These are phyloP conservation scores for Amaurobius ferox DNA, from an alignment of 2,888 invertebrate genomes.

Conservation along the genomic window DNA sequence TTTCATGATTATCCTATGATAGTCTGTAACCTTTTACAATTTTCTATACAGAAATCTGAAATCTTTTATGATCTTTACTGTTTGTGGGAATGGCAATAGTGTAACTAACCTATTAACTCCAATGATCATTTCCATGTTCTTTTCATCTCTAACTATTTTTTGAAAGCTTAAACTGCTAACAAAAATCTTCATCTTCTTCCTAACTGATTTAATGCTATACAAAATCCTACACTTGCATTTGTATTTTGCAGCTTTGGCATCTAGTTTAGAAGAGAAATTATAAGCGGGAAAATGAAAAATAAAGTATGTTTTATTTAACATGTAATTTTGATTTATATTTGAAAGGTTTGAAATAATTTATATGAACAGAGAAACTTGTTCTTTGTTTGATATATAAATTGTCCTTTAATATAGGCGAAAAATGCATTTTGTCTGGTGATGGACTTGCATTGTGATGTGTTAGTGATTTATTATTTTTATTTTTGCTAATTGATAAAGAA, in stretches of 20 bases:
- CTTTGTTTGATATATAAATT: no score
- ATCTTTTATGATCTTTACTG: not conserved
- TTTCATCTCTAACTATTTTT: not conserved
- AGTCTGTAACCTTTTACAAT: no score
- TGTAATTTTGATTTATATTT: not conserved
- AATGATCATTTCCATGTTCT: not conserved
- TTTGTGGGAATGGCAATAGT: not conserved
- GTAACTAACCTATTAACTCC: not conserved
- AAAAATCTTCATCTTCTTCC: not conserved
- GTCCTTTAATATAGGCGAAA: no score
- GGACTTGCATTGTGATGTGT: no score
- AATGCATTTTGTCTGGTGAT: no score
- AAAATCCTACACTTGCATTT: conserved; percentile 18
- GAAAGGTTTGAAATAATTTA: no score
- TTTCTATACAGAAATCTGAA: no score
- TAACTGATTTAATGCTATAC: not conserved
- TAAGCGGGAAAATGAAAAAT: conserved; percentile 4
- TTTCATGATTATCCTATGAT: no score
- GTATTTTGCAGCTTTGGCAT: conserved; percentile 10
- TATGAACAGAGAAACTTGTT: no score
- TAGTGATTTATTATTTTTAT: not conserved
- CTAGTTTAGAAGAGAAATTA: conserved; percentile 7
- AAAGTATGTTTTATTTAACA: not conserved
- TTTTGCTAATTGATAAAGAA: no score
- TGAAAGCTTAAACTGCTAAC: not conserved